Conservation (phyloP, 2,113 vertebrate genomes). For the Etheostoma cragini region DNA sequence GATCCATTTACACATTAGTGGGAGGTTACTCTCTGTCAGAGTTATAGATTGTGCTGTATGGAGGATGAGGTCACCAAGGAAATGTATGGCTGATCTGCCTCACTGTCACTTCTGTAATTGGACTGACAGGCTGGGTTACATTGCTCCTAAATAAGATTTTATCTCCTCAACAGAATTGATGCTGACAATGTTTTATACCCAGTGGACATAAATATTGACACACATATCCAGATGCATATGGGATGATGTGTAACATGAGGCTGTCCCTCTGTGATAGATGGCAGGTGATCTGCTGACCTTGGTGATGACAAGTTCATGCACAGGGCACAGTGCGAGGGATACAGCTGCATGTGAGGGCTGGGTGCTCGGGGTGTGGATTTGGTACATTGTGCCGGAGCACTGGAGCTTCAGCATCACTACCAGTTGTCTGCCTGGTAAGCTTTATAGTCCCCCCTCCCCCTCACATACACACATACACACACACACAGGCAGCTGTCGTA, state of each 20-base stretch:
- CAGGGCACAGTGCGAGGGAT: background rate
- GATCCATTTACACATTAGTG: constrained; percentile 54
- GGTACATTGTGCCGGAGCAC: constrained; percentile 10
- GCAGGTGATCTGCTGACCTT: constrained; percentile 61
- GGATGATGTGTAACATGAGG: constrained; percentile 37
- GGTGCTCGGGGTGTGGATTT: constrained; percentile 1
- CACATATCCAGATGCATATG: constrained; percentile 45
- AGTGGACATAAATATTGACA: constrained; percentile 66
- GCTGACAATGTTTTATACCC: constrained; percentile 54
- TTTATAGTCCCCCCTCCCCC: constrained; percentile 25
- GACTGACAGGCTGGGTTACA: constrained; percentile 61
- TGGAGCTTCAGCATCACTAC: constrained; percentile 15
- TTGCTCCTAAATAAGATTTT: constrained; percentile 63
- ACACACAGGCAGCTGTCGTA: constrained; percentile 70
- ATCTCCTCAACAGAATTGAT: constrained; percentile 68
- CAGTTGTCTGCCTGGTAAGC: constrained; percentile 61
- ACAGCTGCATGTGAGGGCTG: constrained; percentile 31
- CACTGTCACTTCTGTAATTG: constrained; percentile 78
- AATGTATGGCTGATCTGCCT: constrained; percentile 65
- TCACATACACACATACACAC: background rate
- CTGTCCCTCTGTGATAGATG: constrained; percentile 5
- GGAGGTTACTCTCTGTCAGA: constrained; percentile 44
- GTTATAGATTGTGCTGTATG: constrained; percentile 60
- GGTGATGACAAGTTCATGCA: constrained; percentile 36
- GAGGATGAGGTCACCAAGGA: constrained; percentile 76